Conservation (phyloP, 2,888 invertebrate species). For the Timandra comae region DNA sequence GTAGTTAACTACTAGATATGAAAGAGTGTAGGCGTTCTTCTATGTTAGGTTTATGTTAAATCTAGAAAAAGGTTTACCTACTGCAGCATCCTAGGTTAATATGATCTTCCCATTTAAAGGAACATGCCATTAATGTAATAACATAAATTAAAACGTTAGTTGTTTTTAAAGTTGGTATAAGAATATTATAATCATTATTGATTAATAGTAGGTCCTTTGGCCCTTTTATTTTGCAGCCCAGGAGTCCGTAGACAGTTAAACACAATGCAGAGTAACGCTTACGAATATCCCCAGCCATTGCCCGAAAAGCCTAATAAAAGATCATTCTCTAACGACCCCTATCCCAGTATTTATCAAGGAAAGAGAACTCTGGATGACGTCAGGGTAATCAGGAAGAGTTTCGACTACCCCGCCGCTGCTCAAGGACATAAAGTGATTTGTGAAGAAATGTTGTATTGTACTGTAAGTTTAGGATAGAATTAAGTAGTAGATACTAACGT, state of each 20-base stretch:
- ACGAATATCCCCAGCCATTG: slow-evolving; percentile 35
- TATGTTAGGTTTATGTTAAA: no score
- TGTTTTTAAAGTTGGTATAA: no score
- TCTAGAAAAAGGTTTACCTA: no score
- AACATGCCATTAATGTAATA: no score
- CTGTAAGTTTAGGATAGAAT: slow-evolving; percentile 29
- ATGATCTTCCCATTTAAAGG: no score
- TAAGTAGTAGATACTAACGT: no score
- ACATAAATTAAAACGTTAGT: no score
- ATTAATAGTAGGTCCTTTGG: no score
- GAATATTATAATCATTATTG: no score
- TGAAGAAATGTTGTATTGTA: slow-evolving; percentile 40
- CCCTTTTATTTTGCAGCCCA: slow-evolving; percentile 19
- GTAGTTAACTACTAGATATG: no score
- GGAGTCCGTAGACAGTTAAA: slow-evolving; percentile 3
- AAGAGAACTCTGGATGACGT: slow-evolving; percentile 28
- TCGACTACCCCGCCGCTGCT: slow-evolving; percentile 28
- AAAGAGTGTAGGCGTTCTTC: no score
- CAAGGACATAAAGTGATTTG: slow-evolving; percentile 37
- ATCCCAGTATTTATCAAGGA: slow-evolving; percentile 45
- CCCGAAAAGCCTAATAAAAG: slow-evolving; percentile 12
- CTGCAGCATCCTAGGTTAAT: no score
- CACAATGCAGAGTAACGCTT: slow-evolving; percentile 2
- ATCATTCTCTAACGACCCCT: slow-evolving; percentile 20
- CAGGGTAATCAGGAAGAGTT: slow-evolving; percentile 38